Conservation (phyloP, 2,888 invertebrate genomes). For the Dorcus hopei region DNA sequence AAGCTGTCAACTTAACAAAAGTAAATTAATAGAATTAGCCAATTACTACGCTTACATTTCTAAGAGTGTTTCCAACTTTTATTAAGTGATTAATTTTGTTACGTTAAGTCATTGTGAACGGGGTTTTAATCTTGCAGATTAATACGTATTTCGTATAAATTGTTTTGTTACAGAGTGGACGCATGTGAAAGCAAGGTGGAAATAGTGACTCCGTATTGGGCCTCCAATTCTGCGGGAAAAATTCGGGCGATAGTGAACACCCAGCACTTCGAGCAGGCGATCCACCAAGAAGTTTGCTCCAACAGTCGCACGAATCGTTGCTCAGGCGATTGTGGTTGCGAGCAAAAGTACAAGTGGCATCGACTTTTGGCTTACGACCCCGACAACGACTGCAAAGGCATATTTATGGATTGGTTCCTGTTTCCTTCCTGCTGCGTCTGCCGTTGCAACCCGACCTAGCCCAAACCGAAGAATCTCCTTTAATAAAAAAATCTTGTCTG, state of each 20-base stretch:
- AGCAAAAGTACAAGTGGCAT: slow-evolving; percentile 87
- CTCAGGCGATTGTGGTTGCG: slow-evolving; percentile 83
- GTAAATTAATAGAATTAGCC: no score
- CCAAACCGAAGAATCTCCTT: neutral
- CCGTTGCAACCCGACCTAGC: slow-evolving; percentile 50
- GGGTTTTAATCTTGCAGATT: no score
- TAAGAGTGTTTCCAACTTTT: no score
- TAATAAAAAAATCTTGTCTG: neutral
- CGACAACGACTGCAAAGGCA: slow-evolving; percentile 87
- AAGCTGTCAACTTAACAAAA: no score
- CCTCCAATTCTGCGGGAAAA: slow-evolving; percentile 88
- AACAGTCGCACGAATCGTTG: slow-evolving; percentile 79
- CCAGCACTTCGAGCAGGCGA: slow-evolving; percentile 91
- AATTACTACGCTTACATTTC: no score
- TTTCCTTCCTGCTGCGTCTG: slow-evolving; percentile 94
- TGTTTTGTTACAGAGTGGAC: slow-evolving; percentile 62
- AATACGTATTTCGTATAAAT: no score
- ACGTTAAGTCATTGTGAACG: no score
- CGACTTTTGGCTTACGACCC: slow-evolving; percentile 88
- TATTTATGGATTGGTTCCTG: slow-evolving; percentile 93
- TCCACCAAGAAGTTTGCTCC: slow-evolving; percentile 91
- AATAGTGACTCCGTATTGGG: slow-evolving; percentile 93
- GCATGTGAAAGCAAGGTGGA: slow-evolving; percentile 90
- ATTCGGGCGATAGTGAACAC: slow-evolving; percentile 90
- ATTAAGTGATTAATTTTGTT: no score